A percentile compares a stretch with the other conserved stretches of the same genome.
phyloP scores from a whole-genome alignment of 2,113 vertebrate genomes.

The Camelus dromedarius region DNA sequence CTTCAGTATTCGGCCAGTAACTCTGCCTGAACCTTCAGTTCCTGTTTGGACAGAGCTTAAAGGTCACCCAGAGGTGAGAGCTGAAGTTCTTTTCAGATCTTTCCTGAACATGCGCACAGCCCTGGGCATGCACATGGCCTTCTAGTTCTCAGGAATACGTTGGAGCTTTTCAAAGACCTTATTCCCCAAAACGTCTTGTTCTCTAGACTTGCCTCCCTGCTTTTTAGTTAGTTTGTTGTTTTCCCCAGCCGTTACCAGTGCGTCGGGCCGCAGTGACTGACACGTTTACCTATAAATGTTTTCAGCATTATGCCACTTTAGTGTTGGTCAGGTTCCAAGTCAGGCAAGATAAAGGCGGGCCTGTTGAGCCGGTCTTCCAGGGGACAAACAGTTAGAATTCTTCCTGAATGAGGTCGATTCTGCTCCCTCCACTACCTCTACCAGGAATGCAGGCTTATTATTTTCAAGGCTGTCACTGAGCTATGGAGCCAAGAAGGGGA shows the following conservation, averaged over 20 bases:
- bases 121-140: background rate
- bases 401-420: background rate
- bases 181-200: background rate
- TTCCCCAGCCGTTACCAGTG: background rate
- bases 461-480: background rate
- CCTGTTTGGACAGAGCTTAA: background rate
- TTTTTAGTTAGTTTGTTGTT: background rate
- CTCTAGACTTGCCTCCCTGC: background rate
- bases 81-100: background rate
- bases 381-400: background rate
- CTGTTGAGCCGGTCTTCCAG: background rate
- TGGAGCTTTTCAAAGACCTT: background rate
- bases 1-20: background rate
- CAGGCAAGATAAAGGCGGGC: background rate
- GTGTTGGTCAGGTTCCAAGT: background rate
- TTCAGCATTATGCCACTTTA: background rate
- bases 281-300: background rate
- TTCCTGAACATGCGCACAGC: background rate
- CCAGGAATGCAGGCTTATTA: background rate
- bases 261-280: background rate
- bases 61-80: background rate
- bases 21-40: background rate
- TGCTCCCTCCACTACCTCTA: background rate
- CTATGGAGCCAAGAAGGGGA: background rate
- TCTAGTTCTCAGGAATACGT: background rate